Percentiles rank a stretch among this genome's conserved stretches.
Conservation (phyloP, 2,888 invertebrate genomes). For the Helobdella robusta region DNA sequence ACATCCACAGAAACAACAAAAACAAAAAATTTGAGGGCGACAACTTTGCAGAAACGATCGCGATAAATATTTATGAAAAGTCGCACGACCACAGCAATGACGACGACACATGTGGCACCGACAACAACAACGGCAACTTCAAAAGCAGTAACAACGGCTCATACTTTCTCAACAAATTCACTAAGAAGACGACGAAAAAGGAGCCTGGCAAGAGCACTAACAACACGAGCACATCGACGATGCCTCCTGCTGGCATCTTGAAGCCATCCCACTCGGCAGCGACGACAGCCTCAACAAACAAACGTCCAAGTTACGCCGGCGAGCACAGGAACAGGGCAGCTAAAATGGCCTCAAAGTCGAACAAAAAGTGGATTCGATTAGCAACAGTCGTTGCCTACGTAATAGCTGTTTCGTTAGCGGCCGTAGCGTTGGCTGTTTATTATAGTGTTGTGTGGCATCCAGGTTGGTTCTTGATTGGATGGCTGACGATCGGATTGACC, state of each 20-base stretch:
- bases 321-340: slow-evolving; percentile 31
- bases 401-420: slow-evolving; percentile 83
- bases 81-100: too few relatives aligned
- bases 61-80: too few relatives aligned
- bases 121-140: not conserved
- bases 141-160: not conserved
- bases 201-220: not conserved
- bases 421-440: slow-evolving; percentile 82
- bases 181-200: not conserved
- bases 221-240: not conserved
- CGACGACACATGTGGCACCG: too few relatives aligned
- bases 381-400: slow-evolving; percentile 86
- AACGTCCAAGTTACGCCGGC: slow-evolving; percentile 35
- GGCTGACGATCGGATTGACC: not conserved
- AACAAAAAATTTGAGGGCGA: too few relatives aligned
- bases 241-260: not conserved
- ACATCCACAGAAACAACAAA: too few relatives aligned
- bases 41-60: too few relatives aligned
- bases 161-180: not conserved
- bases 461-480: not conserved
- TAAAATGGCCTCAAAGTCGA: slow-evolving; percentile 46
- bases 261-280: not conserved
- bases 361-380: slow-evolving; percentile 75
- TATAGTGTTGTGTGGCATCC: slow-evolving; percentile 83
- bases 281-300: slow-evolving; percentile 28